Evolutionary conservation across 2,888 invertebrate genomes (phyloP).

Genomic region (Agapetus fuscipes): DNA sequence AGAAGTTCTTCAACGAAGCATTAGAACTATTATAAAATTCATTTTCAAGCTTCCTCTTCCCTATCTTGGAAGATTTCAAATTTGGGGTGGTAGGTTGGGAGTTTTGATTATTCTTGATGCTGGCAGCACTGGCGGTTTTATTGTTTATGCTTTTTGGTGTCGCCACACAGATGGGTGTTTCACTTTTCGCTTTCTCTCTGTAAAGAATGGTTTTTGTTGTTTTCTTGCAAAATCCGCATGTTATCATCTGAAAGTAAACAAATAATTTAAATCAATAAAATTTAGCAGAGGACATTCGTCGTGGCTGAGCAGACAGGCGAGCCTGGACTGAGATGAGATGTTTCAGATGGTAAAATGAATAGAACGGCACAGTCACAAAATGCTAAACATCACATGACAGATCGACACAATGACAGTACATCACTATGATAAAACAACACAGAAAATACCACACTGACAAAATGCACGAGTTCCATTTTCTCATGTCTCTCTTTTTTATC

Average conservation of each 20-base stretch:
- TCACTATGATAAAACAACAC: too few species aligned
- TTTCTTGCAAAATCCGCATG: not conserved
- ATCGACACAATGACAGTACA: too few species aligned
- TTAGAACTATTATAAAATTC: not conserved
- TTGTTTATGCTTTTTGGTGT: not conserved
- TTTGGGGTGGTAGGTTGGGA: not conserved
- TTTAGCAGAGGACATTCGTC: not conserved
- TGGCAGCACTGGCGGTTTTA: not conserved
- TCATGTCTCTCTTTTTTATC: too few species aligned
- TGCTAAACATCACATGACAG: too few species aligned
- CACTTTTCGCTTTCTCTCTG: not conserved
- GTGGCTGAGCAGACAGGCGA: too few species aligned
- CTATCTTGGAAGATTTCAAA: not conserved
- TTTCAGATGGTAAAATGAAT: too few species aligned
- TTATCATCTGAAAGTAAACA: not conserved
- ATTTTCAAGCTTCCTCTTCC: not conserved
- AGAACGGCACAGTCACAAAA: too few species aligned
- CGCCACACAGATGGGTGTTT: not conserved
- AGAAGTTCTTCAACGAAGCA: not conserved
- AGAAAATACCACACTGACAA: too few species aligned
- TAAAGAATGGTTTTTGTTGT: not conserved
- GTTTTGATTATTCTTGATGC: not conserved
- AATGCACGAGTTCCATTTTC: too few species aligned
- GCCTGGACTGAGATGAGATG: too few species aligned
- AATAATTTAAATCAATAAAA: not conserved